A percentile compares a stretch with the other conserved stretches of the same genome.
These are phyloP conservation scores for Chaenodraco wilsoni DNA, from an alignment of 2,797 vertebrate genomes.

Conservation along the genomic window DNA sequence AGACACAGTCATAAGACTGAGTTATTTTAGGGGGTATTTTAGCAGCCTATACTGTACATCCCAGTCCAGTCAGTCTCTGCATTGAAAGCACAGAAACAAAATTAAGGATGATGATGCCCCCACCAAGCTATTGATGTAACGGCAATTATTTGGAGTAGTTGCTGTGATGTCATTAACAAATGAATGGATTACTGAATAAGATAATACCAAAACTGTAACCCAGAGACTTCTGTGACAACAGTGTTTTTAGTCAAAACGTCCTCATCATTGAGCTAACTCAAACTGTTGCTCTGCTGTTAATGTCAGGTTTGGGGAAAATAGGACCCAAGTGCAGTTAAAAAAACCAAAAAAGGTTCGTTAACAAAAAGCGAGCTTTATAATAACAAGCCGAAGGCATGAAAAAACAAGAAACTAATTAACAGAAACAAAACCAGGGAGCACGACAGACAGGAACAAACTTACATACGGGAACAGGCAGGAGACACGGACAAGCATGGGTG, in stretches of 20 bases:
- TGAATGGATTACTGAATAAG: neutral
- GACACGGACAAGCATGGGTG: too few species aligned
- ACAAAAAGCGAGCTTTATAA: too few species aligned
- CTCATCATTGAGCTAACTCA: neutral
- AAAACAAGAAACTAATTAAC: too few species aligned
- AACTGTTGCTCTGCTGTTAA: neutral
- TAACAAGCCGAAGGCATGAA: too few species aligned
- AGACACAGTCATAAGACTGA: neutral
- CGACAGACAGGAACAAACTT: too few species aligned
- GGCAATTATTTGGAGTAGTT: neutral
- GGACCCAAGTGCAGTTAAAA: too few species aligned
- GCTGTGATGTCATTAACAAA: neutral
- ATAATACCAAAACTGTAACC: neutral
- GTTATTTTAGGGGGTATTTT: neutral
- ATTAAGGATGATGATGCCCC: neutral
- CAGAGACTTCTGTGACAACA: neutral
- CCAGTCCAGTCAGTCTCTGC: neutral
- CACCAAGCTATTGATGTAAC: neutral
- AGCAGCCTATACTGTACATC: neutral
- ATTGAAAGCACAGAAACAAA: neutral
- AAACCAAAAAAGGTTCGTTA: too few species aligned
- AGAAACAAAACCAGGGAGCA: too few species aligned
- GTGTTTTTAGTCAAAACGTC: conserved; percentile 2
- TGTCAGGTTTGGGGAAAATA: too few species aligned
- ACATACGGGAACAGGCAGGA: too few species aligned